Evolutionary conservation across 2,113 vertebrate species (phyloP).

Genomic region (Heptranchias perlo): DNA sequence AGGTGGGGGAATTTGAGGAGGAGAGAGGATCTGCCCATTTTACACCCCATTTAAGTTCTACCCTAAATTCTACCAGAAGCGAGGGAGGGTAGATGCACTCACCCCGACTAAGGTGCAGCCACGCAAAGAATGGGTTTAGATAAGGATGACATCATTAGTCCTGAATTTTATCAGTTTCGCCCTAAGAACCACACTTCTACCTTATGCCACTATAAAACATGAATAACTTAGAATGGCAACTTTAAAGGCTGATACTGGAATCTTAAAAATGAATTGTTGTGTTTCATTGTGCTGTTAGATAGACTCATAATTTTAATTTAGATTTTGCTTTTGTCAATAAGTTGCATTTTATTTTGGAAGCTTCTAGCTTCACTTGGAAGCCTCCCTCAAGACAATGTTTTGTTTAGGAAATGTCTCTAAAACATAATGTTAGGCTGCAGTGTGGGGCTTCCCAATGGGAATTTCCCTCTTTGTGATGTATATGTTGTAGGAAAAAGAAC

Average conservation of each 20-base stretch:
- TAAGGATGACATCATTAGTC: not conserved
- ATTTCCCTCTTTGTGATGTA: not conserved
- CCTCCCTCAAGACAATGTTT: not conserved
- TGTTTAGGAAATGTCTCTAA: not conserved
- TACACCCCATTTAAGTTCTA: not conserved
- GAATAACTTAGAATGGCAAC: not conserved
- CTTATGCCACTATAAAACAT: too few relatives aligned
- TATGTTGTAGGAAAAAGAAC: not conserved
- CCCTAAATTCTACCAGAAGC: not conserved
- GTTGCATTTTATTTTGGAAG: not conserved
- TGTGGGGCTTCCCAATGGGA: not conserved
- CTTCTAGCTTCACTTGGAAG: not conserved
- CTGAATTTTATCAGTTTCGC: not conserved
- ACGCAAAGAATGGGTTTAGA: too few relatives aligned
- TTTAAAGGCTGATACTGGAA: not conserved
- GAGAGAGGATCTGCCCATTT: not conserved
- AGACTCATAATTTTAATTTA: not conserved
- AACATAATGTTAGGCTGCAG: not conserved
- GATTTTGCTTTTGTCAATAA: not conserved
- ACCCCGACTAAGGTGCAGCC: too few relatives aligned
- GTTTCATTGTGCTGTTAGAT: not conserved
- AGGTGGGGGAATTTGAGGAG: not conserved
- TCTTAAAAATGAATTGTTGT: not conserved
- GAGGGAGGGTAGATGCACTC: not conserved
- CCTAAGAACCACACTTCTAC: not conserved